phyloP scores from a whole-genome alignment of 2,797 vertebrate species.

The Falco naumanni region DNA sequence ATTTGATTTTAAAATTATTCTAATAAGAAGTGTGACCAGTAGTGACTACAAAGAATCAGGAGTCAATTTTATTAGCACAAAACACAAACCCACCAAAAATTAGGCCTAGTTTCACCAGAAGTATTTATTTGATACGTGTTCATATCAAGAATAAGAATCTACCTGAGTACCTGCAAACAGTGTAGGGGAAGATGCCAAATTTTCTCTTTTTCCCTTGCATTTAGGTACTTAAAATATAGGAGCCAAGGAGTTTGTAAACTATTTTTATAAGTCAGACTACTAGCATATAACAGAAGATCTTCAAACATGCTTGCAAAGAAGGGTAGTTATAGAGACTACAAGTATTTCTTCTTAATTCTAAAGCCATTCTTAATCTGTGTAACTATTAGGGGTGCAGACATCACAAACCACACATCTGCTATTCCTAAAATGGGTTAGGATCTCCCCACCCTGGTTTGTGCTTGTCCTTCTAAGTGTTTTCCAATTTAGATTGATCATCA shows the following conservation, averaged over 20 bases:
- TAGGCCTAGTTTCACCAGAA: neutral
- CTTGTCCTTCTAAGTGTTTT: too few relatives aligned
- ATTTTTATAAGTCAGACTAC: too few relatives aligned
- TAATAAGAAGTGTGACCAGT: neutral
- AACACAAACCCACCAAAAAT: neutral
- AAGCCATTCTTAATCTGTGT: too few relatives aligned
- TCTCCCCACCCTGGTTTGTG: too few relatives aligned
- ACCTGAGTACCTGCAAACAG: neutral
- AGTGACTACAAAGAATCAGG: neutral
- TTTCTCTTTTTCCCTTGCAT: neutral
- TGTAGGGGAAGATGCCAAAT: neutral
- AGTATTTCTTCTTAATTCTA: too few relatives aligned
- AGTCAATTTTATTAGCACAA: neutral
- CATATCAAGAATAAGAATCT: neutral
- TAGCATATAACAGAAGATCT: too few relatives aligned
- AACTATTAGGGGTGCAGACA: too few relatives aligned
- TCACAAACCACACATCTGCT: too few relatives aligned
- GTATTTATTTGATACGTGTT: neutral
- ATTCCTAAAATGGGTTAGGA: too few relatives aligned
- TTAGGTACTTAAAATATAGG: neutral
- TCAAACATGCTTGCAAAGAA: too few relatives aligned
- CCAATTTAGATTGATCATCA: too few relatives aligned
- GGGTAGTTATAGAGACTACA: too few relatives aligned
- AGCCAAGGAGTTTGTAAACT: neutral
- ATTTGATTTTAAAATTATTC: neutral